Conservation (phyloP, 2,888 invertebrate species). For the Cerastoderma edule region DNA sequence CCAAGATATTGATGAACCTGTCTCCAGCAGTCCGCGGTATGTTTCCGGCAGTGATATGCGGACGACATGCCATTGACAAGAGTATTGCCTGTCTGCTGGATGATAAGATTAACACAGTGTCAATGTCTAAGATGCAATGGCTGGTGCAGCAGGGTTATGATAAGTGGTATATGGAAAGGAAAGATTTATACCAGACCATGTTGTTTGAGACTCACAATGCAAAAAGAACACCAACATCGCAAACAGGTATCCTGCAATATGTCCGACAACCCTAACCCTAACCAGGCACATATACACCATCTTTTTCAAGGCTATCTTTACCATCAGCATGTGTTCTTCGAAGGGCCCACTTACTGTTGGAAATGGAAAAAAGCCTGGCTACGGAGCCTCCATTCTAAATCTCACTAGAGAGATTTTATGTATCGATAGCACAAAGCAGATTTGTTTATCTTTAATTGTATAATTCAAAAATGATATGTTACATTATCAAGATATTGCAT, state of each 20-base stretch:
- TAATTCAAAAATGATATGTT: no score
- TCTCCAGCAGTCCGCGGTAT: slow-evolving; percentile 12
- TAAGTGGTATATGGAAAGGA: slow-evolving; percentile 3
- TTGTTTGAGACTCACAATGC: not conserved
- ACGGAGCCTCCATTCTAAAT: slow-evolving; percentile 7
- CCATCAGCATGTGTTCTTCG: slow-evolving; percentile 6
- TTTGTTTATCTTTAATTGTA: not conserved
- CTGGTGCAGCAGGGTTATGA: slow-evolving; percentile 19
- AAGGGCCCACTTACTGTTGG: slow-evolving; percentile 2
- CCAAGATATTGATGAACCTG: slow-evolving; percentile 8
- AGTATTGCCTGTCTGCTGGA: not conserved
- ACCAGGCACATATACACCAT: slow-evolving; percentile 9
- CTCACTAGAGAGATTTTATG: slow-evolving; percentile 10
- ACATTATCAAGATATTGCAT: no score
- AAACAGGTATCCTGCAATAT: slow-evolving; percentile 6
- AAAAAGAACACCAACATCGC: not conserved
- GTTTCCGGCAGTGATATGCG: slow-evolving; percentile 10
- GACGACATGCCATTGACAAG: slow-evolving; percentile 2
- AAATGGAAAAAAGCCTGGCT: slow-evolving; percentile 16
- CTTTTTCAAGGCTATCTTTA: not conserved
- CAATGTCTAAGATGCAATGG: slow-evolving; percentile 19
- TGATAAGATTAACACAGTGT: slow-evolving; percentile 16
- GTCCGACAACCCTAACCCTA: not conserved
- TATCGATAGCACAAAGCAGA: slow-evolving; percentile 12
- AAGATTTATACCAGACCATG: not conserved